A percentile compares a stretch with the other conserved stretches of the same genome.
phyloP scores from a whole-genome alignment of 2,888 invertebrate genomes.

The Pasiphila rectangulata region DNA sequence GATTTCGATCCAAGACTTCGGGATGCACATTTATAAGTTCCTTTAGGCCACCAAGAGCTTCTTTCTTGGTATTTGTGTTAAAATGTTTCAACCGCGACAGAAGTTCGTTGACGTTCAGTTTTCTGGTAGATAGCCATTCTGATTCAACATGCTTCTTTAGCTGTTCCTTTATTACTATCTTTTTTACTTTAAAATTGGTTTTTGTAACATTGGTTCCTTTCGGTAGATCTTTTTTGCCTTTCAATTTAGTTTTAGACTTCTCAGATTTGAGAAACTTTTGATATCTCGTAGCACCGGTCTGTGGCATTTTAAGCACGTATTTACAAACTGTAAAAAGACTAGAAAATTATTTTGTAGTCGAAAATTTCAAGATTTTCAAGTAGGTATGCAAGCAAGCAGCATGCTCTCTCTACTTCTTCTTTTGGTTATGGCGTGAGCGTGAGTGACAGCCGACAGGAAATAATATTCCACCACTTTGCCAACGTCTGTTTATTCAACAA shows the following conservation, averaged over 20 bases:
- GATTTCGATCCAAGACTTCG: constrained; percentile 74
- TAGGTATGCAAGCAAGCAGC: no score
- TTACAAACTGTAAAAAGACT: no score
- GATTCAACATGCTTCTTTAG: constrained; percentile 76
- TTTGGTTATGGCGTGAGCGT: no score
- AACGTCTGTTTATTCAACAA: no score
- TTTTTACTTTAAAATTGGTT: constrained; percentile 92
- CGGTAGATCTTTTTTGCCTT: constrained; percentile 88
- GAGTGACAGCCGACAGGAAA: no score
- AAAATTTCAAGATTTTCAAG: no score
- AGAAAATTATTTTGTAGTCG: no score
- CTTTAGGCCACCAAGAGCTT: constrained; percentile 82
- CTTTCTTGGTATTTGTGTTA: constrained; percentile 84
- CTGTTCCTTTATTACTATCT: constrained; percentile 91
- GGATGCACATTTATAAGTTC: constrained; percentile 69
- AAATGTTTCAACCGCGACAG: constrained; percentile 87
- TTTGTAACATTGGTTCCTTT: constrained; percentile 95
- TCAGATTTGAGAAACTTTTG: constrained; percentile 90
- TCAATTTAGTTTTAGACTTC: constrained; percentile 94
- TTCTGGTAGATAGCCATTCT: constrained; percentile 84
- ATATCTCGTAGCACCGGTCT: constrained; percentile 80
- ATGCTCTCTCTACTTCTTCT: no score
- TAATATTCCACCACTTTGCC: no score
- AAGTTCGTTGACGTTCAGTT: constrained; percentile 87
- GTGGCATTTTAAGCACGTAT: constrained; percentile 69